Conservation (phyloP, 2,888 invertebrate species). For the Chloroclystis v-ata region DNA sequence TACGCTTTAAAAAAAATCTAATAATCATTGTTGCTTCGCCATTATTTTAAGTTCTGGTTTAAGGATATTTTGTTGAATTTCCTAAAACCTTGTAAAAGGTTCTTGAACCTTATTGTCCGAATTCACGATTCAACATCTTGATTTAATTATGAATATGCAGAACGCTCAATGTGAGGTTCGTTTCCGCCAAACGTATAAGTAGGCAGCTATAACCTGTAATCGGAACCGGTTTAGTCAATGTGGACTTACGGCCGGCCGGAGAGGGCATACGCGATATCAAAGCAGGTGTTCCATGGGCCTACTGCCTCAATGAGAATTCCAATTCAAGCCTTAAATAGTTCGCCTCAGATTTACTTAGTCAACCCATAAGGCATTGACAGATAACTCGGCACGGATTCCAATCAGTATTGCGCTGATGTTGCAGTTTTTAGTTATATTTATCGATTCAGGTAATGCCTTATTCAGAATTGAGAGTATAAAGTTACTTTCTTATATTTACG, state of each 20-base stretch:
- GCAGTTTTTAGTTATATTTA: slow-evolving; percentile 7
- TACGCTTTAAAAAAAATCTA: no score
- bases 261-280: slow-evolving; percentile 73
- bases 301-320: slow-evolving; percentile 74
- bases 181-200: slow-evolving; percentile 76
- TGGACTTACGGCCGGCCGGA: slow-evolving; percentile 66
- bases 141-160: slow-evolving; percentile 49
- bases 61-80: neutral
- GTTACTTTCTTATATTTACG: slow-evolving; percentile 10
- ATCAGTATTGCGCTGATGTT: slow-evolving; percentile 2
- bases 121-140: slow-evolving; percentile 23
- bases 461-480: slow-evolving; percentile 11
- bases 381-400: slow-evolving; percentile 7
- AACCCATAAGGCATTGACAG: slow-evolving; percentile 22
- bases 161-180: slow-evolving; percentile 58
- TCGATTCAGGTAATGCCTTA: slow-evolving; percentile 3
- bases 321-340: slow-evolving; percentile 59
- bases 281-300: slow-evolving; percentile 73
- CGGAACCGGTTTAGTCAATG: slow-evolving; percentile 74
- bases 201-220: slow-evolving; percentile 75
- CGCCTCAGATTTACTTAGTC: slow-evolving; percentile 53
- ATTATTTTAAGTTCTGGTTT: no score
- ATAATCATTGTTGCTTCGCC: no score
- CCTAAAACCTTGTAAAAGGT: slow-evolving; percentile 11
- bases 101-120: slow-evolving; percentile 19